A percentile compares a stretch with the other conserved stretches of the same genome.
These are phyloP conservation scores for Andrena chrysosceles DNA, from an alignment of 2,888 invertebrate species.

Conservation along the genomic window DNA sequence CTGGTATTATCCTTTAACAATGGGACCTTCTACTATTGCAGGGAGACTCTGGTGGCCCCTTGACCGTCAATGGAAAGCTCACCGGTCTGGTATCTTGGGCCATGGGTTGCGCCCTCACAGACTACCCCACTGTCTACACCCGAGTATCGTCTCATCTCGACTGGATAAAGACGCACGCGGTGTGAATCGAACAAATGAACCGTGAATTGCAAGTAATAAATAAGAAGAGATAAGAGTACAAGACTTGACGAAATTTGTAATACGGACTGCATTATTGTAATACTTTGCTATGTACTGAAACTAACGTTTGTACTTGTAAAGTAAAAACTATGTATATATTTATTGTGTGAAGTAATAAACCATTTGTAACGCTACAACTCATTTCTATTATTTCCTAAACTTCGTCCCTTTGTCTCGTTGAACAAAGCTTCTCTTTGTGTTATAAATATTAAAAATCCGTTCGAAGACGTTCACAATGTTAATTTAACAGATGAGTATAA, in stretches of 20 bases:
- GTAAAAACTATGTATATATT: neutral
- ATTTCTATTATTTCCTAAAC: too few relatives aligned
- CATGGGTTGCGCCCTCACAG: constrained; percentile 72
- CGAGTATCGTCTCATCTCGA: constrained; percentile 71
- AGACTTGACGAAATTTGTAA: constrained; percentile 46
- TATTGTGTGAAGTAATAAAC: constrained; percentile 4
- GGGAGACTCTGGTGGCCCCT: constrained; percentile 81
- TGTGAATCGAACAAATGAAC: constrained; percentile 33
- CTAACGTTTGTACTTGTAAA: neutral
- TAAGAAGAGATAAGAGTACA: constrained; percentile 48
- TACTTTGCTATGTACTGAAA: neutral
- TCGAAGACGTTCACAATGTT: too few relatives aligned
- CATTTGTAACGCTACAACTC: neutral
- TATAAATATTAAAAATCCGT: too few relatives aligned
- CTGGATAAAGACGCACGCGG: constrained; percentile 52
- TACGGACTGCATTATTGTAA: neutral
- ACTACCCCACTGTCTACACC: constrained; percentile 78
- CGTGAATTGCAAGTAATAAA: neutral
- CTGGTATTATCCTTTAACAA: neutral
- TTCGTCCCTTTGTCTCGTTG: too few relatives aligned
- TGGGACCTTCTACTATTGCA: constrained; percentile 34
- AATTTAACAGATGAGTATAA: too few relatives aligned
- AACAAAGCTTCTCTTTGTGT: too few relatives aligned
- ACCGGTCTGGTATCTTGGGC: constrained; percentile 80
- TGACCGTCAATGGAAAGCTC: constrained; percentile 76